These are phyloP conservation scores for Sander lucioperca DNA, from an alignment of 2,113 vertebrate species.

Conservation along the genomic window DNA sequence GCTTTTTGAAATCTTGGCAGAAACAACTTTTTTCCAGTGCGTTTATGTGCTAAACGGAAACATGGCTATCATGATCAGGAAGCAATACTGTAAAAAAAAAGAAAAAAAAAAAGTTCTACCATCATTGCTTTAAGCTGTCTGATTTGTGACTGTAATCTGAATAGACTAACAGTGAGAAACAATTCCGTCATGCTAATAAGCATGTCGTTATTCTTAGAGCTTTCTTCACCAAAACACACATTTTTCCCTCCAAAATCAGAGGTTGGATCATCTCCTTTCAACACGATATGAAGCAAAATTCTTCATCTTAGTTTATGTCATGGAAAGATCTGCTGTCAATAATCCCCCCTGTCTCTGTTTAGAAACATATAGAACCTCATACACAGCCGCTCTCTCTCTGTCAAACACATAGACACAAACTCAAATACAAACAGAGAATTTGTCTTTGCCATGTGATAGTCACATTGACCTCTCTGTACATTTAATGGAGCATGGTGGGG, in stretches of 20 bases:
- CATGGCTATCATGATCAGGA: constrained; percentile 4
- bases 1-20: neutral
- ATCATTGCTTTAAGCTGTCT: constrained; percentile 28
- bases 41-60: constrained; percentile 6
- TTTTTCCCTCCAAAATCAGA: constrained; percentile 45
- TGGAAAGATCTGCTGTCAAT: constrained; percentile 61
- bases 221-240: constrained; percentile 28
- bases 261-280: constrained; percentile 39
- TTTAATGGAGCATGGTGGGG: constrained; percentile 48
- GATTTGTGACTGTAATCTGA: constrained; percentile 26
- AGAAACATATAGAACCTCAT: constrained; percentile 6
- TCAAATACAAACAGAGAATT: constrained; percentile 18
- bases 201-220: constrained; percentile 29
- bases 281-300: constrained; percentile 16
- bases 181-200: constrained; percentile 34
- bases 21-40: neutral
- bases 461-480: constrained; percentile 46
- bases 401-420: constrained; percentile 9
- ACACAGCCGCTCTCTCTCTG: neutral
- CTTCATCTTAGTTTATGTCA: constrained; percentile 45
- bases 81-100: neutral
- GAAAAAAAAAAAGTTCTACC: neutral
- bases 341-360: constrained; percentile 41
- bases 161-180: constrained; percentile 36
- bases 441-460: constrained; percentile 41